Conservation (phyloP, 2,888 invertebrate species). For the Gerris lacustris region DNA sequence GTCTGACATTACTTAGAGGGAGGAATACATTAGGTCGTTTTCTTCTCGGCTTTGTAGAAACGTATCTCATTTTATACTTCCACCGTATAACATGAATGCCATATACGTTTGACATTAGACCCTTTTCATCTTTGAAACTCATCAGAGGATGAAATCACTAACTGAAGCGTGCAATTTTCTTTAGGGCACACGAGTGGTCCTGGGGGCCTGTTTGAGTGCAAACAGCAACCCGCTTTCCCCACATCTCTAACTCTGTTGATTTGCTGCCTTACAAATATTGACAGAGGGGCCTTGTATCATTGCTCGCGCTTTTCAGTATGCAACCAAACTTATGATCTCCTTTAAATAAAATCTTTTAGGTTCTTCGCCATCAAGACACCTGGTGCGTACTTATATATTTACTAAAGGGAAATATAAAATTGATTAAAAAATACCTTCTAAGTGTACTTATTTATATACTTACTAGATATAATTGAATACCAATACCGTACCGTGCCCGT, state of each 20-base stretch:
- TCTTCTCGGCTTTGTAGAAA: not conserved
- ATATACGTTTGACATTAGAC: slow-evolving; percentile 1
- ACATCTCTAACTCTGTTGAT: slow-evolving; percentile 3
- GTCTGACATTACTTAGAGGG: too few species aligned
- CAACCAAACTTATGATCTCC: not conserved
- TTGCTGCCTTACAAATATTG: slow-evolving; percentile 1
- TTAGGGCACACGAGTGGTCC: not conserved
- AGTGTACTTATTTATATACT: too few species aligned
- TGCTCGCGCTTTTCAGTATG: not conserved
- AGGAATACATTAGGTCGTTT: too few species aligned
- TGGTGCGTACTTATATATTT: too few species aligned
- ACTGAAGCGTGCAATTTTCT: slow-evolving; percentile 3
- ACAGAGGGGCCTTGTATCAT: not conserved
- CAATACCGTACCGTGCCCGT: too few species aligned
- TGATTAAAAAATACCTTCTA: too few species aligned
- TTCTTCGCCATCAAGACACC: not conserved
- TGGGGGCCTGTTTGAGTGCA: not conserved
- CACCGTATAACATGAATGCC: not conserved
- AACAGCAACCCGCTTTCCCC: not conserved
- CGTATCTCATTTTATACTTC: not conserved
- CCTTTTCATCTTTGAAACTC: not conserved
- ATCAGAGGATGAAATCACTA: slow-evolving; percentile 5
- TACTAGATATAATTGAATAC: too few species aligned
- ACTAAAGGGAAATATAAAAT: too few species aligned
- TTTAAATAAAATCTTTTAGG: not conserved